A percentile compares a stretch with the other conserved stretches of the same genome.
Conservation (phyloP, 2,888 invertebrate genomes). For the Malthinus seriepunctatus region DNA sequence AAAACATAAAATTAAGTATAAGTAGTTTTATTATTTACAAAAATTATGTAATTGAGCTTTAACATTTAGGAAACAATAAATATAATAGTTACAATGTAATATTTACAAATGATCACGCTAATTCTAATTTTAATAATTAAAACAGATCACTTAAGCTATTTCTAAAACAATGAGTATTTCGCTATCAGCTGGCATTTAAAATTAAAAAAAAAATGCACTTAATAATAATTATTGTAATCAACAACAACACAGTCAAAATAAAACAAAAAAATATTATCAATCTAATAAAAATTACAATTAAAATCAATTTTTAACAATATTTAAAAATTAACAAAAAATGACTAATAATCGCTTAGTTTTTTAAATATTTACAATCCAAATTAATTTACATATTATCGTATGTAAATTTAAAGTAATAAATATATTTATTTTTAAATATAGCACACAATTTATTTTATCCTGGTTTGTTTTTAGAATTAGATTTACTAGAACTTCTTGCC, state of each 20-base stretch:
- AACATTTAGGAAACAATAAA: slow-evolving; percentile 1
- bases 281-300: not conserved
- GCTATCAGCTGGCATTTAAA: not conserved
- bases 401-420: slow-evolving; percentile 30
- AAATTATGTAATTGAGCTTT: slow-evolving; percentile 5
- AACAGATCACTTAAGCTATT: slow-evolving; percentile 3
- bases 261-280: slow-evolving; percentile 3
- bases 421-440: slow-evolving; percentile 25
- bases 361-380: slow-evolving; percentile 13
- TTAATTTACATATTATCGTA: slow-evolving; percentile 13
- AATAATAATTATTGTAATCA: not conserved
- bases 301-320: not conserved
- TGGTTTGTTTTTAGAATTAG: slow-evolving; percentile 32
- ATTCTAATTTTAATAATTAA: not conserved
- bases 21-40: slow-evolving; percentile 4
- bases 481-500: slow-evolving; percentile 54
- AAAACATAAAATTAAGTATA: too few species aligned
- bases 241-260: slow-evolving; percentile 5
- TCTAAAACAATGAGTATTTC: slow-evolving; percentile 3
- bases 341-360: slow-evolving; percentile 5
- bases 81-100: not conserved
- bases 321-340: slow-evolving; percentile 5
- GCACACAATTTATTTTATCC: slow-evolving; percentile 32
- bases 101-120: slow-evolving; percentile 1
- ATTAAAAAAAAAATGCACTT: not conserved